Evolutionary conservation across 2,113 vertebrate genomes (phyloP), one percentile per base, ranked within the genome.

Genomic region (Campylorhamphus procurvoides): DNA sequence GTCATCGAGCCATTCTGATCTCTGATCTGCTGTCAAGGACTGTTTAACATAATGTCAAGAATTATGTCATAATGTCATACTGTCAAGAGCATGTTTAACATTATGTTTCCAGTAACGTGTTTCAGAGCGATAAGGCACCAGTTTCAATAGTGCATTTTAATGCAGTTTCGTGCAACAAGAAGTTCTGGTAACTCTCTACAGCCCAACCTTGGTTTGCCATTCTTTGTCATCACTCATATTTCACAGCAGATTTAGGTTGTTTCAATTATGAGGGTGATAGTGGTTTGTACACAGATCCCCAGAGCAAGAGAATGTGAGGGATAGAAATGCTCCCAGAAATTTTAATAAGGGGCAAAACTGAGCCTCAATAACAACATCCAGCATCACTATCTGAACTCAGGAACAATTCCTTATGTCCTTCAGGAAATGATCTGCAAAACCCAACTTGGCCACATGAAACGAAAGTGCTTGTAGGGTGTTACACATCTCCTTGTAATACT

Each of bases 101-200:
- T 4, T 12, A 19, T 35, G 9, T 84, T 96, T 94, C 95, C 93
- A 83, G 93, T 94, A 96, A 96, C 90, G 83, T 1, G 12, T 60
- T 77, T 86, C 60, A 18, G 60, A 60, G 35, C n/a, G 69, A 82
- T 72, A 89, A 84, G 44, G 56, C 10, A 46, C 56, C 18, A 16
- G 89, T 91, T 96, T 93, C 95, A 73, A 29, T 10, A 72, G 82
- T 56, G n/a, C 37, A n/a, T 92, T 79, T 90, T 63, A 84, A 33
- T 31, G 84, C 3, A 47, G 53, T 87, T 91, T 60, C 56, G 39
- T 23, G 37, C 52, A 56, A 3, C 12, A n/a, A 60, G 72, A 28
- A 80, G 89, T 87, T 72, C 62, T 91, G 93, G 87, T 87, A 94
- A 72, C 19, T 17, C 29, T 24, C 40, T 5, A 8, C 46, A 93